Evolutionary conservation across 1,140 invertebrate genomes (phyloP), one percentile per base, ranked within the genome.

Genomic region (Drosophila busckii): DNA sequence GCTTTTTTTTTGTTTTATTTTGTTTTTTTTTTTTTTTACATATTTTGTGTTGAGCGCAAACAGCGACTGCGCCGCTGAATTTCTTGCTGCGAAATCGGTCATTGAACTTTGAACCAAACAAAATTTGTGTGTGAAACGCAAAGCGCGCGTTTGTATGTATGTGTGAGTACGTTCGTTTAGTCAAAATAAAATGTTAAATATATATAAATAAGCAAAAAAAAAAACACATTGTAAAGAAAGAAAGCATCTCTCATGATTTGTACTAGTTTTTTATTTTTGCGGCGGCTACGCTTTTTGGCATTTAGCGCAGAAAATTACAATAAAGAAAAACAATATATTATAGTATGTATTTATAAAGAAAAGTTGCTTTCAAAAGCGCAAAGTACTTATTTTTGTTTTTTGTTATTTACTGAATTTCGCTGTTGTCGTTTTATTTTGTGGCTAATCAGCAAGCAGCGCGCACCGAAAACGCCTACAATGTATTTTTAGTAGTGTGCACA

Each of bases 31-130:
- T 68, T 46, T 15, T 9, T 45, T 48, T 70, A 35, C 12, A 40
- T 3, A 4, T 32, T 61, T 70, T 63, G 25, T 49, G 50, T 25
- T 4, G 49, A 31, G 46, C 34, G 26, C 48, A 31, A n/a, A 31
- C 49, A 15, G 38, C 55, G 55, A 53, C 56, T 54, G 56, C 56
- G 50, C 41, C 35, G 52, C 35, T 37, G 53, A 60, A 64, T 69
- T 64, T 44, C 37, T 31, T 52, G 46, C 58, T 46, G 61, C 69
- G 48, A 82, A 82, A 82, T 75, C 76, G 75, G 76, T 82, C 75
- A 82, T 70, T 82, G 70, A 82, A 70, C 75, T 82, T 75, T 82
- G 75, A 82, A 83, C 75, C 76, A 67, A 55, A 52, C 29, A 37
- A 56, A 34, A 28, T 16, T 8, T 25, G 12, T 37, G 13, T 37